These are phyloP conservation scores for Mythimna albipuncta DNA, from an alignment of 2,888 invertebrate species.

Conservation along the genomic window DNA sequence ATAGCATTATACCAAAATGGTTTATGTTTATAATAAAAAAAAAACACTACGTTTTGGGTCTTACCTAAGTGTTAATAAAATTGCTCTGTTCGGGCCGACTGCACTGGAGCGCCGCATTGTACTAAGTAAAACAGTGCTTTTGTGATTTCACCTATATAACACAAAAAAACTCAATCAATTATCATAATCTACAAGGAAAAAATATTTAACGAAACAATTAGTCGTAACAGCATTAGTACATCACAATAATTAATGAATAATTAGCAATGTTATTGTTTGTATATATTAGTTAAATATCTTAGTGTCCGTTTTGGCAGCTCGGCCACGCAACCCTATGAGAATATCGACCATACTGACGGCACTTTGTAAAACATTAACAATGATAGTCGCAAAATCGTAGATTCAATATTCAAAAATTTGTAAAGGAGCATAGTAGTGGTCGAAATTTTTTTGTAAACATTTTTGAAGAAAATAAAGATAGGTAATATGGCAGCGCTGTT, in stretches of 20 bases:
- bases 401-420: no score
- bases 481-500: no score
- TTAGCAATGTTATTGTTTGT: not conserved
- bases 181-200: not conserved
- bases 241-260: not conserved
- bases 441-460: no score
- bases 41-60: not conserved
- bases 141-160: not conserved
- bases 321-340: no score
- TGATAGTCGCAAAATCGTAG: no score
- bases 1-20: not conserved
- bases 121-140: not conserved
- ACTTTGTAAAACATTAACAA: no score
- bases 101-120: not conserved
- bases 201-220: not conserved
- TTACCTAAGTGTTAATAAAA: constrained; percentile 3
- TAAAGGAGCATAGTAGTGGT: no score
- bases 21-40: not conserved
- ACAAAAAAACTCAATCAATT: not conserved
- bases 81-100: not conserved
- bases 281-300: not conserved
- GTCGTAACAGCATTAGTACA: not conserved
- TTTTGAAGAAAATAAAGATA: no score
- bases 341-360: no score
- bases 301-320: no score